Base-by-base conservation (phyloP, 2,113 vertebrate genomes). In the human (Homo sapiens) region DNA sequence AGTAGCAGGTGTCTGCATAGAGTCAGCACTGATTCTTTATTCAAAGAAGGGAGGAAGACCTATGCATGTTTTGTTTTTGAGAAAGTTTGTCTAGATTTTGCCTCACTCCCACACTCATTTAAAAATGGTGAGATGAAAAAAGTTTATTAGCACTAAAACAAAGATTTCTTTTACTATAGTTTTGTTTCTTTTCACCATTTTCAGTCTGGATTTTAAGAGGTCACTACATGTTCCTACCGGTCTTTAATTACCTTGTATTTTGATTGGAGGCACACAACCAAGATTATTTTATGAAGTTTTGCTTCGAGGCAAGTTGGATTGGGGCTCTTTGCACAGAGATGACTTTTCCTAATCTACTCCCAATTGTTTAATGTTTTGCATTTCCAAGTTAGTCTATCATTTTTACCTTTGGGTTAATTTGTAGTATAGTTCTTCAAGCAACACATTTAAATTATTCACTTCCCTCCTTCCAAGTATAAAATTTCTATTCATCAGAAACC, bases 1-100 rank as follows among this genome's bases (percentile, higher is more conserved):
- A 76, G 96, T 97, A 95, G 98, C 97, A 98, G 97, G 97, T 98
- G 98, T 96, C 93, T 97, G 96, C 92, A 96, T 90, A 93, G 86
- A 80, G 87, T 92, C 94, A 94, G 87, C 88, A 16, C 70, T 11
- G 80, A 96, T 95, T 97, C 94, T 92, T 82, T 90, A 89, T 86
- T 96, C 92, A 95, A 92, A 95, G 52, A 89, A 80, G 59, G 50
- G 57, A 95, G 64, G 85, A 97, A 97, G 97, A 93, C 89, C 43
- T 85, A 83, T 75, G 87, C 79, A 35, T 68, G 8, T 95, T 96
- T 96, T 94, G 45, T 87, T 97, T 97, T 93, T 78, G 64, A 98
- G 80, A 97, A 93, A 98, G 83, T 97, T 97, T 94, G 86, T 83
- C 85, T 96, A 1, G 57, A 88, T 98, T 95, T 95, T 90, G 59